Conservation (phyloP, 2,888 invertebrate genomes). For the Volucella zonaria region DNA sequence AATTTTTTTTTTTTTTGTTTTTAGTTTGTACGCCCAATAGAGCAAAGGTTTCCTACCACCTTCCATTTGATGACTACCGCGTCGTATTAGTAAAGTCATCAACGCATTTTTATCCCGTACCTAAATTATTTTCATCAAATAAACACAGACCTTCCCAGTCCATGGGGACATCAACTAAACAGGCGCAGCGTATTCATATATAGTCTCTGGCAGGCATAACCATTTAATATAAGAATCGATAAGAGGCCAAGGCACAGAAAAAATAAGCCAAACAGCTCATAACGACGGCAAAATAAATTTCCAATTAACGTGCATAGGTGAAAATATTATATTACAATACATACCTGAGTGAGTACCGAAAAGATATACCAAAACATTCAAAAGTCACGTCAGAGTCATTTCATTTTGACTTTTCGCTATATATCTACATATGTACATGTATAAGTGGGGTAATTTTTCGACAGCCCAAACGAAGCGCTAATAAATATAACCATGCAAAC, state of each 20-base stretch:
- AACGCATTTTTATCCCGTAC: constrained; percentile 11
- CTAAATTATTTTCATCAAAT: constrained; percentile 48
- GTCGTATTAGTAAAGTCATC: constrained; percentile 14
- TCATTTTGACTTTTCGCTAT: constrained; percentile 70
- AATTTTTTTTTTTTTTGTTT: too few relatives aligned
- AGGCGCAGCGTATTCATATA: constrained; percentile 41
- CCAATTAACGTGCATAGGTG: constrained; percentile 63
- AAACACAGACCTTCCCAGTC: constrained; percentile 48
- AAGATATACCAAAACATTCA: constrained; percentile 60
- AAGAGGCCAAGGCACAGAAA: constrained; percentile 2
- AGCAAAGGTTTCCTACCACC: too few relatives aligned
- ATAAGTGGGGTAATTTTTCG: constrained; percentile 67
- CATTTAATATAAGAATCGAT: constrained; percentile 67
- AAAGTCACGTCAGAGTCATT: constrained; percentile 71
- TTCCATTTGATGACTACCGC: too few relatives aligned
- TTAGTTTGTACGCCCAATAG: too few relatives aligned
- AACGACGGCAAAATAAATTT: constrained; percentile 62
- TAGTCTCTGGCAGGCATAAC: constrained; percentile 52
- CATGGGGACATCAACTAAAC: constrained; percentile 29
- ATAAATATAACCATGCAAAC: too few relatives aligned
- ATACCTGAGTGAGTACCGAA: constrained; percentile 31
- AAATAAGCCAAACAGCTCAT: constrained; percentile 7
- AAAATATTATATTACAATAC: constrained; percentile 60
- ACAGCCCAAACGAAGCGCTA: neutral
- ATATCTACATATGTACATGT: neutral